Conservation (phyloP, 1,140 invertebrate genomes). For the Drosophila athabasca region DNA sequence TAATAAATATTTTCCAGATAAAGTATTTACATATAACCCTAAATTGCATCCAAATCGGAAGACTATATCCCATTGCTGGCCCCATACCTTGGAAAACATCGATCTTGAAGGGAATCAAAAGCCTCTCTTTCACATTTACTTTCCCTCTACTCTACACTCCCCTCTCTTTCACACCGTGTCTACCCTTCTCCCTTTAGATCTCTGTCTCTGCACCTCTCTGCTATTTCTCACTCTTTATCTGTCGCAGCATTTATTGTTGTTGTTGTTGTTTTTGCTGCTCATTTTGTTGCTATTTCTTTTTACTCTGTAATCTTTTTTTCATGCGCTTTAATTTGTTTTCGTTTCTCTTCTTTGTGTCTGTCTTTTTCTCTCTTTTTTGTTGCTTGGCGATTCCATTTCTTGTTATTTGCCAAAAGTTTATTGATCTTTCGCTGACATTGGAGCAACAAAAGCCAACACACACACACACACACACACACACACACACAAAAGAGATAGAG, state of each 20-base stretch:
- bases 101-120: no score
- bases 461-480: constrained; percentile 20
- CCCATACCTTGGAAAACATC: no score
- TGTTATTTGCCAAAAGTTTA: constrained; percentile 81
- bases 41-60: no score
- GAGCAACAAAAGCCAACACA: constrained; percentile 8
- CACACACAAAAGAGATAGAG: constrained; percentile 9
- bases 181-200: no score
- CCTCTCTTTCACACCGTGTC: no score
- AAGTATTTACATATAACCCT: no score
- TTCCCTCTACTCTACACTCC: no score
- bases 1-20: no score
- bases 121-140: no score
- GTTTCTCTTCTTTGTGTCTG: constrained; percentile 33
- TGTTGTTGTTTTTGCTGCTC: constrained; percentile 13
- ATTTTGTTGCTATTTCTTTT: constrained; percentile 46
- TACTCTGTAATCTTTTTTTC: constrained; percentile 70
- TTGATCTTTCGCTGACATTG: constrained; percentile 71
- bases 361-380: constrained; percentile 19
- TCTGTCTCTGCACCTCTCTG: no score
- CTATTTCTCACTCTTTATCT: constrained; percentile 9
- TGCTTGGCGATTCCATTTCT: constrained; percentile 65
- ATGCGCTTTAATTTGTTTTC: constrained; percentile 77
- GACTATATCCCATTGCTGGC: no score
- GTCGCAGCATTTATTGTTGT: constrained; percentile 23